phyloP scores from a whole-genome alignment of 2,113 vertebrate genomes.

The Urocolius indicus region DNA sequence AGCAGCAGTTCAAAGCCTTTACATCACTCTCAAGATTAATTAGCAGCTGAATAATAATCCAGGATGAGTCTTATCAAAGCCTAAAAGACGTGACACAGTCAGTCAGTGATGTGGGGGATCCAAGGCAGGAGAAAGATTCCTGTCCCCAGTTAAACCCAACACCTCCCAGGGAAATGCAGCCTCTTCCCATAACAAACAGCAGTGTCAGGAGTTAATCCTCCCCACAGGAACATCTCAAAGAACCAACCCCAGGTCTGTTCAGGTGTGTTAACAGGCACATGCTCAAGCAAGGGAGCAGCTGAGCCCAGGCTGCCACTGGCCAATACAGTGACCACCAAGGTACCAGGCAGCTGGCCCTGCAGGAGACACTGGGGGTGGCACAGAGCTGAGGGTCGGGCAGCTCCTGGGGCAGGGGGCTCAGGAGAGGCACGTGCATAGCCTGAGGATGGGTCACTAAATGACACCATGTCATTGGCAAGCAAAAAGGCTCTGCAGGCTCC shows the following conservation, averaged over 20 bases:
- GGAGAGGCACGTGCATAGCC: fast-evolving
- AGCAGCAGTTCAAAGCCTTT: constrained; percentile 41
- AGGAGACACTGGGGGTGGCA: background rate
- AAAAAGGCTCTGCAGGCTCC: background rate
- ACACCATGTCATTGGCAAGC: background rate
- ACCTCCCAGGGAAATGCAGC: background rate
- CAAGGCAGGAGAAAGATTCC: background rate
- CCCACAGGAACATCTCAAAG: background rate
- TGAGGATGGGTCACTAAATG: background rate
- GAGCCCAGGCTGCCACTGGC: background rate
- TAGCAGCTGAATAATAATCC: constrained; percentile 51
- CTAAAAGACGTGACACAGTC: background rate
- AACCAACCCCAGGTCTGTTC: background rate
- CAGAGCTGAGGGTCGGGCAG: background rate
- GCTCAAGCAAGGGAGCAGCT: background rate
- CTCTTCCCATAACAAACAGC: background rate
- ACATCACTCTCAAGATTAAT: constrained; percentile 37
- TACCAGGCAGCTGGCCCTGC: fast-evolving
- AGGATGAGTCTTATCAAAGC: constrained; percentile 16
- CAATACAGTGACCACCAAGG: background rate
- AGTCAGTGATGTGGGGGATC: background rate
- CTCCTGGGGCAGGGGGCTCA: background rate
- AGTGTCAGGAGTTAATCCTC: background rate
- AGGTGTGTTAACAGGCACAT: fast-evolving
- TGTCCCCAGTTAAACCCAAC: background rate